Evolutionary conservation across 2,797 vertebrate genomes (phyloP).

Genomic region (Etheostoma nigrum): DNA sequence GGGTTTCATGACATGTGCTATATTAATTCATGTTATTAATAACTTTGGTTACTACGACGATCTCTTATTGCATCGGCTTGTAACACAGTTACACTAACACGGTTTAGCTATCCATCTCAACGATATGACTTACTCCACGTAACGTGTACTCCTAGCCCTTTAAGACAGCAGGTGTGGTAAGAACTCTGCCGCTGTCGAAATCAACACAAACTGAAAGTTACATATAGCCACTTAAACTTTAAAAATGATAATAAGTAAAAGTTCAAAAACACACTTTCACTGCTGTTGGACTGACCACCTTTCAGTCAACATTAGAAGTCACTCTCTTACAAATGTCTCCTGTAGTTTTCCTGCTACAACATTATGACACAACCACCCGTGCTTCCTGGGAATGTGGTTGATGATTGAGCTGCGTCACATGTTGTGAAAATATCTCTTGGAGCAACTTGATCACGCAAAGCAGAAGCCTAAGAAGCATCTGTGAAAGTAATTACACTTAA

Average conservation of each 20-base stretch:
- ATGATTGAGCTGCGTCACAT: slow-evolving; percentile 36
- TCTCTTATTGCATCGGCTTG: too few relatives aligned
- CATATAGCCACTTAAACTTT: too few relatives aligned
- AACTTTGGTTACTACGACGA: too few relatives aligned
- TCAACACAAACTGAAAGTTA: too few relatives aligned
- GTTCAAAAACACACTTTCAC: not conserved
- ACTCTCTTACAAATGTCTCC: not conserved
- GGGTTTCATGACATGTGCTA: too few relatives aligned
- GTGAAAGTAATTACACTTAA: slow-evolving; percentile 62
- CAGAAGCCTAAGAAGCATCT: slow-evolving; percentile 50
- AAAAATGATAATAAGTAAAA: not conserved
- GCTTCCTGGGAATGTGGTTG: slow-evolving; percentile 29
- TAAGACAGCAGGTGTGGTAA: too few relatives aligned
- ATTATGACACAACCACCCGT: not conserved
- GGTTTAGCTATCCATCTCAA: too few relatives aligned
- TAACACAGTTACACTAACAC: too few relatives aligned
- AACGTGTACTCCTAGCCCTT: too few relatives aligned
- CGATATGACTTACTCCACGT: too few relatives aligned
- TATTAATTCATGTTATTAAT: too few relatives aligned
- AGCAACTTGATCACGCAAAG: slow-evolving; percentile 53
- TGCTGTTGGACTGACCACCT: not conserved
- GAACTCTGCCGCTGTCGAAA: too few relatives aligned
- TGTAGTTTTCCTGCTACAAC: not conserved
- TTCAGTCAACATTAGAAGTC: slow-evolving; percentile 28
- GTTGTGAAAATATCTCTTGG: slow-evolving; percentile 60